phyloP scores from a whole-genome alignment of 2,888 invertebrate species.

The Heliconius ethilla region DNA sequence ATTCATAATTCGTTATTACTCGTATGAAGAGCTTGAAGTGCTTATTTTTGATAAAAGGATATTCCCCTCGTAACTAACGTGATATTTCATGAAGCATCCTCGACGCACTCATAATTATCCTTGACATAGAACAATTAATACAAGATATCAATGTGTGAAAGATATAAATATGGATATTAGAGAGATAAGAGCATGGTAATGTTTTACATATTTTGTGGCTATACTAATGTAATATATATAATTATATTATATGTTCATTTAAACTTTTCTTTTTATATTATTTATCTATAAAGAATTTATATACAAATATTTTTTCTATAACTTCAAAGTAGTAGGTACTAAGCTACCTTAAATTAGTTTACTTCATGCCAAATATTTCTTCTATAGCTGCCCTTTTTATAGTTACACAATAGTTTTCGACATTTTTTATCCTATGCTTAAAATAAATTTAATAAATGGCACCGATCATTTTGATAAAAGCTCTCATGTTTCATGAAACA shows the following conservation, averaged over 20 bases:
- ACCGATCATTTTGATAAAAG: constrained; percentile 7
- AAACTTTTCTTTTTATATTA: too few relatives aligned
- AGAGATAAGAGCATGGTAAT: constrained; percentile 2
- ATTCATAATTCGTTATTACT: not conserved
- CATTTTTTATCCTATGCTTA: not conserved
- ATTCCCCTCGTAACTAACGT: constrained; percentile 12
- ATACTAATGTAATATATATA: not conserved
- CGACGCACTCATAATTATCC: constrained; percentile 17
- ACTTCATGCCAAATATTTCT: too few relatives aligned
- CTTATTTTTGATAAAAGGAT: not conserved
- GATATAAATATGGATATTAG: constrained; percentile 3
- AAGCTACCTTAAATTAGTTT: too few relatives aligned
- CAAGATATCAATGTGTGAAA: constrained; percentile 19
- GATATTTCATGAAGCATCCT: constrained; percentile 12
- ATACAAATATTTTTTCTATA: too few relatives aligned
- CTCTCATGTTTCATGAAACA: constrained; percentile 18
- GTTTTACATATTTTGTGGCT: not conserved
- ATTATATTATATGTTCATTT: too few relatives aligned
- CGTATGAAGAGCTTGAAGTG: not conserved
- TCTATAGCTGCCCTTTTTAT: too few relatives aligned
- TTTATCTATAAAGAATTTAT: too few relatives aligned
- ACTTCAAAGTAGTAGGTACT: too few relatives aligned
- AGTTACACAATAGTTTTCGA: too few relatives aligned
- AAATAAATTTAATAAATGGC: constrained; percentile 13
- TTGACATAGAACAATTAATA: constrained; percentile 1